phyloP scores from a whole-genome alignment of 2,113 vertebrate genomes.

The Mellivora capensis region DNA sequence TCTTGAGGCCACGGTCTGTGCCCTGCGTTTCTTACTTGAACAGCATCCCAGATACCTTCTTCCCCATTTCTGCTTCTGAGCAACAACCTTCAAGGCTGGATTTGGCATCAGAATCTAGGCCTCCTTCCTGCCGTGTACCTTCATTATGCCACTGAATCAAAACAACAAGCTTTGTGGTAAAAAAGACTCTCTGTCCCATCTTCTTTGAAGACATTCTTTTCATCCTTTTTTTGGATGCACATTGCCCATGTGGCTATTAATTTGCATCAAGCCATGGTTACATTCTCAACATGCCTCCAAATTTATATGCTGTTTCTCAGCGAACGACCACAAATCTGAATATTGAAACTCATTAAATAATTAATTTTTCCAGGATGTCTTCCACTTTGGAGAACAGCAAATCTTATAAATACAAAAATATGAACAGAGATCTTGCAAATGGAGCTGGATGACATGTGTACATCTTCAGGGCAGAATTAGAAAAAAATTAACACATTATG shows the following conservation, averaged over 20 bases:
- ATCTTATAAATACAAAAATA: constrained; percentile 42
- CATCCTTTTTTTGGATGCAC: neutral
- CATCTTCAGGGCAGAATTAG: neutral
- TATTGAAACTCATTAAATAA: constrained; percentile 53
- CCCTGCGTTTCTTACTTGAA: neutral
- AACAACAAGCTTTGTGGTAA: neutral
- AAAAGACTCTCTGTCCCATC: neutral
- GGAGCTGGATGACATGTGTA: neutral
- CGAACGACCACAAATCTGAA: constrained; percentile 48
- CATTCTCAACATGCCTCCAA: constrained; percentile 48
- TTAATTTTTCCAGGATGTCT: constrained; percentile 48
- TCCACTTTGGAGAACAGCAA: constrained; percentile 38
- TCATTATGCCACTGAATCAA: neutral
- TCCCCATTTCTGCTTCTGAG: neutral
- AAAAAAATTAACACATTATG: neutral
- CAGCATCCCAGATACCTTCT: neutral
- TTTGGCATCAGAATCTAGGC: neutral
- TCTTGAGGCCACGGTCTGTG: neutral
- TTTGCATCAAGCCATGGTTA: constrained; percentile 39
- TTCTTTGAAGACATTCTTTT: constrained; percentile 41
- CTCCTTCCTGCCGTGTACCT: neutral
- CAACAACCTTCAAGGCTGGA: neutral
- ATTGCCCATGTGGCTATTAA: constrained; percentile 3
- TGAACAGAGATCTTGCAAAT: neutral
- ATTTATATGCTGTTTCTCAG: constrained; percentile 55